Base-by-base conservation (phyloP, 35 echinoderm and acorn worm genomes). In the Heliocidaris tuberculata region DNA sequence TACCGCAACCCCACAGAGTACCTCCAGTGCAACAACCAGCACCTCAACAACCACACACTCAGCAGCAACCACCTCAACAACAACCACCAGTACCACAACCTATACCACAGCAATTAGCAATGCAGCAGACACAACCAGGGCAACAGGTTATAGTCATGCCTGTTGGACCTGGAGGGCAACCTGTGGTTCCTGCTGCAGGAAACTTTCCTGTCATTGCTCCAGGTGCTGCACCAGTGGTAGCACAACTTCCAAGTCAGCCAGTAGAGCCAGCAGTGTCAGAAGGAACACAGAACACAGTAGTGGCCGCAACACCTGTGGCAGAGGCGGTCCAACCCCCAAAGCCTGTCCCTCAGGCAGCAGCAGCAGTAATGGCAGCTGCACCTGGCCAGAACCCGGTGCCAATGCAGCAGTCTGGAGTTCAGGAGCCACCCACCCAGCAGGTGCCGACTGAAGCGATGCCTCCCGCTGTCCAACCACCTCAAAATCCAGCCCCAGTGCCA, bases 351-450 rank as follows among this genome's bases (percentile, higher is more conserved):
- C 86, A 94, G 85, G 48, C 71, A 94, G 49, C 90, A 11, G 86
- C 92, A 94, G 60, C 96, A 49, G 86, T 61, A 9, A 9, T 48
- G 86, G 88, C 49, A 48, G 35, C 93, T 94, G 92, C 48, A 60
- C 65, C 96, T 13, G 31, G 10, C 6, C 6, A 48, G 31, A 59
- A 48, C 6, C 47, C 70, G 48, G 49, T 24, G 30, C 90, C 35
- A 21, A 13, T 59, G 61, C 32, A 60, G 49, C 70, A 16, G 30
- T 47, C 95, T 17, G 49, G 90, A 93, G 29, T 89, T 42, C 93
- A 85, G 87, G 94, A 10, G 6, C 12, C 85, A 60, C 47, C 49
- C 70, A 54, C 71, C 21, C 50, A 94, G 91, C 30, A 50, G 56
- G 65, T 35, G 30, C 31, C 88, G 0, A 31, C 92, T 56, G 31